These are phyloP conservation scores for Paramuricea clavata DNA, from an alignment of 92 coral and sea anemone species.

Conservation along the genomic window DNA sequence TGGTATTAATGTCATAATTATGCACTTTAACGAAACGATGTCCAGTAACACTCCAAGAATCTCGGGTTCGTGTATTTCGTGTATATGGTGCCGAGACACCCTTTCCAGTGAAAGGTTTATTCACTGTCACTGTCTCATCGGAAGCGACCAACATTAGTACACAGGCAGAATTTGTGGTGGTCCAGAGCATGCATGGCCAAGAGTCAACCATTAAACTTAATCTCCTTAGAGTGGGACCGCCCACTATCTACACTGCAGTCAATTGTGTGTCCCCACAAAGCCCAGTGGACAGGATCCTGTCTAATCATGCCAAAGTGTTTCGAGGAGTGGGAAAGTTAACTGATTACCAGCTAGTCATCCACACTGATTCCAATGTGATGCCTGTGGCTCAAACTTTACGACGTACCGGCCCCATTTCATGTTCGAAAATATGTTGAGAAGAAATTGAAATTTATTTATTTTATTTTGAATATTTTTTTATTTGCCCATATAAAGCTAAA, in stretches of 20 bases:
- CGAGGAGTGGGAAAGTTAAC: neutral
- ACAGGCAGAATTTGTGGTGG: slow-evolving; percentile 24
- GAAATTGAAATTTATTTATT: neutral
- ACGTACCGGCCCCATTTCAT: neutral
- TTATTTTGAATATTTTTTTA: too few relatives aligned
- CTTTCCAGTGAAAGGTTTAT: too few relatives aligned
- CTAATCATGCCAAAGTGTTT: neutral
- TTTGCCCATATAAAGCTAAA: too few relatives aligned
- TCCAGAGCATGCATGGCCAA: slow-evolving; percentile 3
- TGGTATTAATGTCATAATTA: too few relatives aligned
- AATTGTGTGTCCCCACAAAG: slow-evolving; percentile 22
- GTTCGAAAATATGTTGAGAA: neutral
- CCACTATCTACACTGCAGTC: slow-evolving; percentile 1
- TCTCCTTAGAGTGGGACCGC: slow-evolving; percentile 7
- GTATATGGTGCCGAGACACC: too few relatives aligned
- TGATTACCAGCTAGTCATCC: neutral
- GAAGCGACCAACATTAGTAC: too few relatives aligned
- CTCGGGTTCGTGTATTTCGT: too few relatives aligned
- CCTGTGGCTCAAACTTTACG: neutral
- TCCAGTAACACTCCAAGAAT: too few relatives aligned
- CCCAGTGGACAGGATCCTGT: neutral
- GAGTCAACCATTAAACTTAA: slow-evolving; percentile 9
- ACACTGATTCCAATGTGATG: neutral
- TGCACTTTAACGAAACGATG: too few relatives aligned
- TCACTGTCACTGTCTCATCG: too few relatives aligned